Evolutionary conservation across 2,888 invertebrate genomes (phyloP), one percentile per base, ranked within the genome.

Genomic region (Ormyrus rosae): DNA sequence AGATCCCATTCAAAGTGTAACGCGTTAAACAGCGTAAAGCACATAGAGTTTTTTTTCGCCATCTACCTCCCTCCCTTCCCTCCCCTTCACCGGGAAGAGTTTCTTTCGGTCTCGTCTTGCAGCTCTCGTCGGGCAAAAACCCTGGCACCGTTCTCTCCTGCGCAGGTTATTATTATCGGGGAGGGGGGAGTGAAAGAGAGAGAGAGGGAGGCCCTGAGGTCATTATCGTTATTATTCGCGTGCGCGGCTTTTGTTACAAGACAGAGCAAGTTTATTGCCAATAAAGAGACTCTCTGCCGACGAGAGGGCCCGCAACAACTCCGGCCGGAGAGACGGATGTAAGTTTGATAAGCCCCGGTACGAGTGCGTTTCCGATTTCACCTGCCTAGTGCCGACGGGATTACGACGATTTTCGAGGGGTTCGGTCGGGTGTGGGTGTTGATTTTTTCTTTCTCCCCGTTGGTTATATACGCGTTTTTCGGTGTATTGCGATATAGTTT

Each of bases 221-320:
- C 86, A 85, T 87, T 85, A 86, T 87, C 86, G 84, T 87, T 86
- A 85, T 86, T 84, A 85, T 85, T 86, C 85, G 83, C 83, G 84
- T 83, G 84, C 72, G 53, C 78, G 46, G 83, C 85, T 86, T 85
- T 86, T 86, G 85, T 85, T 85, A 84, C 83, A 84, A 85, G 84
- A 83, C 82, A 84, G 83, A 83, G 84, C 83, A 85, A 85, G 84
- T 85, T 85, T 85, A 86, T 84, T 82, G 84, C 79, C 84, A 85
- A 84, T 87, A 85, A 86, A 86, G 83, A 85, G 85, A 80, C 67
- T 80, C 45, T 19, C 19, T 19, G 19, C 19, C 19, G 19, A 19
- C 19, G 19, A 19, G 19, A 19, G 19, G 19, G 19, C 19, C 19
- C 19, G 2, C 19, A 19, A 19, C 19, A 19, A 1, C 19, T 19